Conservation (phyloP, 2,888 invertebrate genomes). For the Mechanitis messenoides region DNA sequence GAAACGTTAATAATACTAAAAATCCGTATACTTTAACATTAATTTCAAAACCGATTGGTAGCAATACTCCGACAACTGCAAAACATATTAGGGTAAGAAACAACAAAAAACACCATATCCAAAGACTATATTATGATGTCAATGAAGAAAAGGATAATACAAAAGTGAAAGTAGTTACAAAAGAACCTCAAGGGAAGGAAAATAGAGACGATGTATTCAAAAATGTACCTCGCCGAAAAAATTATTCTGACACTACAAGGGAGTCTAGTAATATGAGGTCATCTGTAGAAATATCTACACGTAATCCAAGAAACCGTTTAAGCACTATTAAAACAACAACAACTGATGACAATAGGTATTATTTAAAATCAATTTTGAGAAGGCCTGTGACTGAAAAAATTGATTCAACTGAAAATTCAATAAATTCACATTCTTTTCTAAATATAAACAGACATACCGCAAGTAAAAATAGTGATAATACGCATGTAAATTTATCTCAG, state of each 20-base stretch:
- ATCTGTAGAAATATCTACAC: slow-evolving; percentile 29
- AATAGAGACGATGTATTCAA: background rate
- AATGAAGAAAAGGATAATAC: slow-evolving; percentile 28
- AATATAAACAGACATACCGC: slow-evolving; percentile 43
- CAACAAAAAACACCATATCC: slow-evolving; percentile 36
- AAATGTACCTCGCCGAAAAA: slow-evolving; percentile 42
- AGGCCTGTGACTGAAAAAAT: slow-evolving; percentile 46
- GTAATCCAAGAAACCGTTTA: slow-evolving; percentile 35
- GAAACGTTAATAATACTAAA: slow-evolving; percentile 58
- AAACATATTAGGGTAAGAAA: slow-evolving; percentile 30
- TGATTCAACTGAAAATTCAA: slow-evolving; percentile 47
- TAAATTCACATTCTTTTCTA: slow-evolving; percentile 44
- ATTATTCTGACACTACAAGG: slow-evolving; percentile 40
- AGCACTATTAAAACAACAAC: slow-evolving; percentile 32
- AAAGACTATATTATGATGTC: slow-evolving; percentile 44
- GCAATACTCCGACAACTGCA: slow-evolving; percentile 39
- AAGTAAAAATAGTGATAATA: slow-evolving; percentile 20
- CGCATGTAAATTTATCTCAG: slow-evolving; percentile 20
- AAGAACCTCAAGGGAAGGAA: slow-evolving; percentile 20
- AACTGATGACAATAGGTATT: slow-evolving; percentile 49
- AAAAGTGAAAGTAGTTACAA: slow-evolving; percentile 22
- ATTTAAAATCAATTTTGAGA: slow-evolving; percentile 54
- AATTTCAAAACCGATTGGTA: slow-evolving; percentile 57
- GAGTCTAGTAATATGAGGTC: slow-evolving; percentile 45
- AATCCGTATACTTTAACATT: slow-evolving; percentile 68